Evolutionary conservation across 2,113 vertebrate species (phyloP), one percentile per base, ranked within the genome.

Genomic region (Psammodynastes pulverulentus): DNA sequence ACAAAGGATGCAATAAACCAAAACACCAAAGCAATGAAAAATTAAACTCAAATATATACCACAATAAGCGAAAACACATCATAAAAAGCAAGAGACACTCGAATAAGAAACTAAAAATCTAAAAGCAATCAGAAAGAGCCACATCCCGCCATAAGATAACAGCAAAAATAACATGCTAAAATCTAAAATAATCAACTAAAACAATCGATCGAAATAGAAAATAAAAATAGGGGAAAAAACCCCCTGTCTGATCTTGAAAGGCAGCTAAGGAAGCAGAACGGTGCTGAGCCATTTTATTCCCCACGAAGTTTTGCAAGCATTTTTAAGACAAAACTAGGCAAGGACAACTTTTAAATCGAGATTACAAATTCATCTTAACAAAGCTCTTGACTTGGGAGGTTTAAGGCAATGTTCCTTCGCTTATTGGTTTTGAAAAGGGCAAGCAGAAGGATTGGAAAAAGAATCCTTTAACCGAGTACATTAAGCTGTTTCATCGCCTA

Each of bases 401-500:
- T 96, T 94, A 89, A 94, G 92, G 92, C 92, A 93, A 93, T 5
- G 34, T 90, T 94, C 95, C 92, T 90, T 95, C 96, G 91, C 94
- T 94, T 93, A 94, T 86, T 56, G 95, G 95, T 93, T 94, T 93
- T 95, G 79, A 49, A 94, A 95, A 96, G 94, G 48, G 95, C 94
- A 96, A 94, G 96, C 96, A 95, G 96, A 95, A 49, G 92, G 90
- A 94, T 94, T 96, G 87, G 21, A 9, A 91, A 89, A 96, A 96
- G 96, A 97, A 97, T 89, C 91, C 94, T 96, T 97, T 96, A 94
- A 97, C 96, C 97, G 94, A 94, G 94, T 96, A 96, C 95, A 95
- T 95, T 95, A 96, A 79, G 13, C 84, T 90, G 96, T 96, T 96
- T 96, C 95, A 96, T 95, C 97, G 93, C 96, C 96, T 97, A 96